Conservation (phyloP, 2,113 vertebrate species). For the Vicugna pacos region DNA sequence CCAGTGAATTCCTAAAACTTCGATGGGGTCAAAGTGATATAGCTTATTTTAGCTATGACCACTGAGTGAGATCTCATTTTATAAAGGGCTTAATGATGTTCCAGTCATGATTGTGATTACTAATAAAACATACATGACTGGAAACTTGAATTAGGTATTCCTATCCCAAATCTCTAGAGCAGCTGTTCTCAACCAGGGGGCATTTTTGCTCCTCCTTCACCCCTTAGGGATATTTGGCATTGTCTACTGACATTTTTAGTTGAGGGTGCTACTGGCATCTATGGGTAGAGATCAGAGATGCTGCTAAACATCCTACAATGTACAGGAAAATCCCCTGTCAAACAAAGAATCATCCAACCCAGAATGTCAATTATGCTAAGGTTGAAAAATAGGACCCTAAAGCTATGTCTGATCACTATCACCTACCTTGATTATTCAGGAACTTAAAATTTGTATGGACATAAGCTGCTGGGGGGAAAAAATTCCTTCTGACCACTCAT, state of each 20-base stretch:
- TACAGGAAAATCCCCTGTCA: background rate
- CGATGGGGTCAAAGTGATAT: background rate
- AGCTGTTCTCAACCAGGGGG: background rate
- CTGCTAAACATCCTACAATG: background rate
- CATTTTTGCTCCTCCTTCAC: background rate
- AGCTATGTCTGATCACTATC: background rate
- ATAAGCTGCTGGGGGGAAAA: background rate
- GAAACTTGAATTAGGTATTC: background rate
- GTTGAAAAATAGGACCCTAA: accelerated
- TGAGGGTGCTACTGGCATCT: background rate
- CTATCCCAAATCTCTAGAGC: background rate
- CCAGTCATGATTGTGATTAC: background rate
- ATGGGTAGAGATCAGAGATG: background rate
- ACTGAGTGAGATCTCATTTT: background rate
- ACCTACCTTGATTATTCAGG: background rate
- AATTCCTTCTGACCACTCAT: background rate
- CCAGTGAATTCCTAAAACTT: background rate
- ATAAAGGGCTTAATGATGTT: background rate
- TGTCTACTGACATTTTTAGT: background rate
- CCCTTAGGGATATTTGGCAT: background rate
- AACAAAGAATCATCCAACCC: background rate
- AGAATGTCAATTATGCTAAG: background rate
- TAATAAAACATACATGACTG: background rate
- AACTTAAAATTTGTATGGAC: background rate
- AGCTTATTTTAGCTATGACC: background rate